Base-by-base conservation (phyloP, 2,888 invertebrate genomes). In the Aelia acuminata region DNA sequence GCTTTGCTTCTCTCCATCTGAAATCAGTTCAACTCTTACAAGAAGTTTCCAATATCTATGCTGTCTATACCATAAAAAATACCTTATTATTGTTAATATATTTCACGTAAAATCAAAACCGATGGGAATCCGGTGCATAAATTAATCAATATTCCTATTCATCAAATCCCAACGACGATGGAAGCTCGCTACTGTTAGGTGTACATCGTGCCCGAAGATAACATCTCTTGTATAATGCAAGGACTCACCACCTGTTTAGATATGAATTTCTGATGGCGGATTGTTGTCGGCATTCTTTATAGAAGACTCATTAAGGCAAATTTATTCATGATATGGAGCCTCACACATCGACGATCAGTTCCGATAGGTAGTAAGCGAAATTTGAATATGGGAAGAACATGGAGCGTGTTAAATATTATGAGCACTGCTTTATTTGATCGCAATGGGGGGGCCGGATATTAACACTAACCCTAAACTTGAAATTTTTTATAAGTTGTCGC, bases 181-280 rank as follows among this genome's bases (percentile, higher is more conserved):
- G 63, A 70, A 18, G 63, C 18, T 70, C 31, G 63, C 63, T 70
- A 70, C 63, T 70, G 63, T 70, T 18, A n/a, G n/a, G n/a, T n/a
- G n/a, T n/a, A 70, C 63, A 70, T 18, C 63, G 63, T 70, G 63
- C 63, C 20, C 20, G 13, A 35, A 70, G 63, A 70, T 70, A 70
- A 70, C 5, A 70, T 70, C 63, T 70, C 63, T 70, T 35, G 63
- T 70, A 70, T 70, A 70, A 70, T 70, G 35, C 31, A 70, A 70
- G 63, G 31, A 1, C 63, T 70, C 63, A 70, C 13, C 63, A 80
- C 43, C 43, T 80, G 80, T 47, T 80, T 43, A 47, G 43, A 80
- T 47, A 80, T 80, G 80, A 80, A 80, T 80, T 80, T 39, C 80
- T 80, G n/a, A 80, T 80, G 80, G 80, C 43, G n/a, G 43, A 80